Evolutionary conservation across 2,888 invertebrate genomes (phyloP), one percentile per base, ranked within the genome.

Genomic region (Polydrusus tereticollis): DNA sequence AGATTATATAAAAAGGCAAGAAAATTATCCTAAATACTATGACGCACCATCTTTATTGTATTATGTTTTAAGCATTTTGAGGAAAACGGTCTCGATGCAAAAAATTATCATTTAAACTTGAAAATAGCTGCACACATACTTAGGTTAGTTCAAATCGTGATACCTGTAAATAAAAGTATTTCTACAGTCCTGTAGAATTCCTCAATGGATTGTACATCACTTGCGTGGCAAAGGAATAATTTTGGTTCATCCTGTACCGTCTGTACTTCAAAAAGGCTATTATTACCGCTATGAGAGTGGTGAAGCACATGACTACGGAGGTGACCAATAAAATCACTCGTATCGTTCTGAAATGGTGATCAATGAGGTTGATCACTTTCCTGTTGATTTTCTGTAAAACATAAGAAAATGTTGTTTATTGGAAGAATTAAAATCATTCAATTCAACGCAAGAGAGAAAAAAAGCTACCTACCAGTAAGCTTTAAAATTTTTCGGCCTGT

Each of bases 181-280:
- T n/a, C n/a, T 60, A 41, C n/a, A 63, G 14, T 12, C 18, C 5
- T 14, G 23, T 63, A 0, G 72, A 45, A 23, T 43, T 72, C 43
- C 73, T 73, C 8, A 85, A 67, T 1, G 83, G 85, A 74, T 82
- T 83, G 67, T 85, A 85, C 21, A 78, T 75, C 12, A 85, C 80
- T 73, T 82, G 80, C 14, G 80, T 78, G 4, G 81, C 77, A 65
- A 83, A 84, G 3, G 81, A 79, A 69, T 83, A 83, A 65, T 77
- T 79, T 45, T 73, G 73, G 55, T 80, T 78, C 18, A 79, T 79
- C 21, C 74, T 68, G 43, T 76, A 76, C 72, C 76, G 80, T 69
- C 76, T 76, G 58, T 78, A 83, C 72, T 82, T 82, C 10, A 80
- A 74, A 69, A 81, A 80, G 10, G 77, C 79, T 29, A 85, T 69